Evolutionary conservation across 2,113 vertebrate genomes (phyloP).

Genomic region (Ariopsis seemanni): DNA sequence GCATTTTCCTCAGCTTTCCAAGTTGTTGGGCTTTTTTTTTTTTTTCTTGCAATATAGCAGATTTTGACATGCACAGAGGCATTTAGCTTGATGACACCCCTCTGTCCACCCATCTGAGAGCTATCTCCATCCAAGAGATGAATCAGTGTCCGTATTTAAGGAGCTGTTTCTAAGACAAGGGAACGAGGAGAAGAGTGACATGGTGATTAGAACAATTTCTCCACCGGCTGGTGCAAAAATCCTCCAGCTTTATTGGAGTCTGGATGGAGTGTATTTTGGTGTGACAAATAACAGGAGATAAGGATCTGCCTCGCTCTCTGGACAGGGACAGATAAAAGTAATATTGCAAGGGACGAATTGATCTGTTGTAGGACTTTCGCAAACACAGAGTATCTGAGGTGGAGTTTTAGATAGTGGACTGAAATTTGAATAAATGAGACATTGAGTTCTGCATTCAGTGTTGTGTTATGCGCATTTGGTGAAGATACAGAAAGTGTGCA

Average conservation of each 20-base stretch:
- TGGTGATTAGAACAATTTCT: conserved; percentile 43
- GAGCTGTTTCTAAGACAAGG: conserved; percentile 21
- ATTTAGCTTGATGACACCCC: conserved; percentile 41
- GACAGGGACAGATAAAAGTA: conserved; percentile 39
- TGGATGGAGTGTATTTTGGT: conserved; percentile 36
- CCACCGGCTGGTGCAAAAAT: conserved; percentile 16
- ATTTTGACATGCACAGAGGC: conserved; percentile 17
- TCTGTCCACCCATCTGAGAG: conserved; percentile 24
- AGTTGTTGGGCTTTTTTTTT: neutral
- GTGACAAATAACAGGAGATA: conserved; percentile 49
- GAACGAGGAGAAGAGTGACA: conserved; percentile 31
- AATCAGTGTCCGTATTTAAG: conserved; percentile 44
- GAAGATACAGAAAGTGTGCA: neutral
- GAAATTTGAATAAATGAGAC: conserved; percentile 7
- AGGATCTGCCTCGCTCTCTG: conserved; percentile 43
- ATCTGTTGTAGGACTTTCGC: conserved; percentile 43
- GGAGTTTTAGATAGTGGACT: conserved; percentile 41
- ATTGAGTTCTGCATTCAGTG: neutral
- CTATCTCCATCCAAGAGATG: conserved; percentile 27
- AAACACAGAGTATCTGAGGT: conserved; percentile 34
- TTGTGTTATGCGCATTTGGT: neutral
- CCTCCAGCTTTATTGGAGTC: conserved; percentile 20
- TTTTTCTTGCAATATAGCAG: neutral
- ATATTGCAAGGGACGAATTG: conserved; percentile 48
- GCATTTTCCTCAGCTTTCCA: neutral